phyloP scores from a whole-genome alignment of 2,113 vertebrate genomes.

The Pedionomus torquatus region DNA sequence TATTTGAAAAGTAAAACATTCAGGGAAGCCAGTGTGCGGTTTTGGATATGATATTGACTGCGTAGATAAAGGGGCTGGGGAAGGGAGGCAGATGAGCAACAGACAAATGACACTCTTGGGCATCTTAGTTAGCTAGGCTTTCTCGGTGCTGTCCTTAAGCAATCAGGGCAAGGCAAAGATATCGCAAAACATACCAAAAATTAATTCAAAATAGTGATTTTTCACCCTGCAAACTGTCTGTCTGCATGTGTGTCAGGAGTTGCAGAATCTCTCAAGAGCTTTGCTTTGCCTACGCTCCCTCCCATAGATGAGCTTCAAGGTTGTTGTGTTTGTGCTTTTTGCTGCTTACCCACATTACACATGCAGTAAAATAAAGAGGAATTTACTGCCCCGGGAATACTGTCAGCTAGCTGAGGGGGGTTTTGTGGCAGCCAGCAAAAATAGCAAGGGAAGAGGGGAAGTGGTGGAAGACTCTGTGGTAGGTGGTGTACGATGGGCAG shows the following conservation, averaged over 20 bases:
- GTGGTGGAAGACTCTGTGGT: background rate
- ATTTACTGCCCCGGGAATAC: background rate
- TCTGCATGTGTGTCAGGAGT: background rate
- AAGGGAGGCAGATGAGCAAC: background rate
- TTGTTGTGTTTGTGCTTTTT: background rate
- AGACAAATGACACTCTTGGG: background rate
- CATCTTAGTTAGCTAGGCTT: background rate
- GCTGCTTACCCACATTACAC: background rate
- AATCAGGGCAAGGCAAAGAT: background rate
- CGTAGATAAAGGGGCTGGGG: background rate
- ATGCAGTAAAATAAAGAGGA: background rate
- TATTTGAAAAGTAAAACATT: conserved; percentile 10
- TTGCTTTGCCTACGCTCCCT: background rate
- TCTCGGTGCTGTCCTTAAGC: background rate
- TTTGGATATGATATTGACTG: background rate
- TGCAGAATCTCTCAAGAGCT: background rate
- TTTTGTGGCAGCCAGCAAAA: background rate
- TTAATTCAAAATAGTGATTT: background rate
- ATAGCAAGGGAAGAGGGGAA: background rate
- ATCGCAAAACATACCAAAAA: background rate
- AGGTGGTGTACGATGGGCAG: accelerated
- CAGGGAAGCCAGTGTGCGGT: background rate
- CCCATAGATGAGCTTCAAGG: background rate
- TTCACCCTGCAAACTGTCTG: background rate
- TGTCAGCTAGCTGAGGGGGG: background rate